phyloP scores from a whole-genome alignment of 35 echinoderm and acorn worm species.

The Lytechinus pictus region DNA sequence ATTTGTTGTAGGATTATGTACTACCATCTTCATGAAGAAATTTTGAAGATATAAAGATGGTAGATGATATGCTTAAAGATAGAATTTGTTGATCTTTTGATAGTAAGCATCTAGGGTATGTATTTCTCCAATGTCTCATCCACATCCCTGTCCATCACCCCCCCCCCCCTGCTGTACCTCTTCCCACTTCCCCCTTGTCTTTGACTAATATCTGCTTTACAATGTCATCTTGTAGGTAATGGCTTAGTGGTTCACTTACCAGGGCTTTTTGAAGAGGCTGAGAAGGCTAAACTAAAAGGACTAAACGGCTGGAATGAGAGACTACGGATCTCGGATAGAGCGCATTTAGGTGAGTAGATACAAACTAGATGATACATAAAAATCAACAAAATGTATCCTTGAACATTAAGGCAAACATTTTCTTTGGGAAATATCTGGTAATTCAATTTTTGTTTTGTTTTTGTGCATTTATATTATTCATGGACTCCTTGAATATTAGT shows the following conservation, averaged over 20 bases:
- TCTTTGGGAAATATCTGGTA: background rate
- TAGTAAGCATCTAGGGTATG: background rate
- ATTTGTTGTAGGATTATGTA: too few species aligned
- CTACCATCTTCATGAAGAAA: too few species aligned
- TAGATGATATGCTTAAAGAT: too few species aligned
- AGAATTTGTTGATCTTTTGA: too few species aligned
- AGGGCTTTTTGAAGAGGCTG: constrained; percentile 93
- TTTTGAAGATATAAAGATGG: too few species aligned
- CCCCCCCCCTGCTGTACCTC: background rate
- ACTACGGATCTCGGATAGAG: constrained; percentile 87
- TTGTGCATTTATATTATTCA: background rate
- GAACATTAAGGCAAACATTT: too few species aligned
- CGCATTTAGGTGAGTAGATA: constrained; percentile 82
- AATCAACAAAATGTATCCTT: background rate
- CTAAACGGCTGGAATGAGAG: constrained; percentile 76
- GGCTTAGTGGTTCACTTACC: constrained; percentile 93
- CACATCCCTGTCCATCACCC: background rate
- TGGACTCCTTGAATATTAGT: background rate
- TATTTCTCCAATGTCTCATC: background rate
- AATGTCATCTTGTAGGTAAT: constrained; percentile 68
- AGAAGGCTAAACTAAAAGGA: constrained; percentile 75
- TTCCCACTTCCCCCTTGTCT: background rate
- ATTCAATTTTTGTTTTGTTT: background rate
- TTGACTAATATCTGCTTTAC: background rate
- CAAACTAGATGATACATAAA: background rate